Conservation (phyloP, 2,113 vertebrate species). For the Mystacornis crossleyi region DNA sequence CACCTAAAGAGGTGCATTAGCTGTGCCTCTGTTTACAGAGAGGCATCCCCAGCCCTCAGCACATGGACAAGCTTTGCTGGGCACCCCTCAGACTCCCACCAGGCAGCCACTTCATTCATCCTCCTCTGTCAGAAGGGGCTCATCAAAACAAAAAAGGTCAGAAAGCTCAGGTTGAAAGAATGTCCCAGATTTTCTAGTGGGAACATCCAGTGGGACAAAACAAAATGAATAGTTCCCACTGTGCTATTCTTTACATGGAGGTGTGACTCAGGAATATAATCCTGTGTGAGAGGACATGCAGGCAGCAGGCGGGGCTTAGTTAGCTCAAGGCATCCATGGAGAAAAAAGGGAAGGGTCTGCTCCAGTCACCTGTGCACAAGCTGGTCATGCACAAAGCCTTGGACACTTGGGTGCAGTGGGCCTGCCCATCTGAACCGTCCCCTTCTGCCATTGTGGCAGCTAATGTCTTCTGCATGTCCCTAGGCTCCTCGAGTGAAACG, state of each 20-base stretch:
- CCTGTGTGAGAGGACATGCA: not conserved
- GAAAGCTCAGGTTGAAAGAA: not conserved
- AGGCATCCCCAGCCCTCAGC: not conserved
- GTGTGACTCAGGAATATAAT: not conserved
- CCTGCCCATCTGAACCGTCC: not conserved
- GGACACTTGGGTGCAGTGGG: not conserved
- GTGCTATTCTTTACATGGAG: not conserved
- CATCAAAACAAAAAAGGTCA: not conserved
- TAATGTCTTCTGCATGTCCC: not conserved
- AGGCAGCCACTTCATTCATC: not conserved
- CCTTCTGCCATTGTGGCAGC: not conserved
- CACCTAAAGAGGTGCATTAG: not conserved
- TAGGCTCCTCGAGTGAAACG: slow-evolving; percentile 91
- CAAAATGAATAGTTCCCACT: not conserved
- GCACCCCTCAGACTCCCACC: not conserved
- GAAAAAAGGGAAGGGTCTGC: not conserved
- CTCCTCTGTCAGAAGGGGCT: not conserved
- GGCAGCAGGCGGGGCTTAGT: not conserved
- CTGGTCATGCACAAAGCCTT: not conserved
- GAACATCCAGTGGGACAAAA: not conserved
- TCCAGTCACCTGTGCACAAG: not conserved
- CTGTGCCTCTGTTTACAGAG: not conserved
- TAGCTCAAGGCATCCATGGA: not conserved
- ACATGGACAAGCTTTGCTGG: not conserved
- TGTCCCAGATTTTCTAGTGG: not conserved